These are phyloP conservation scores for Gadus macrocephalus DNA, from an alignment of 2,113 vertebrate genomes.

Conservation along the genomic window DNA sequence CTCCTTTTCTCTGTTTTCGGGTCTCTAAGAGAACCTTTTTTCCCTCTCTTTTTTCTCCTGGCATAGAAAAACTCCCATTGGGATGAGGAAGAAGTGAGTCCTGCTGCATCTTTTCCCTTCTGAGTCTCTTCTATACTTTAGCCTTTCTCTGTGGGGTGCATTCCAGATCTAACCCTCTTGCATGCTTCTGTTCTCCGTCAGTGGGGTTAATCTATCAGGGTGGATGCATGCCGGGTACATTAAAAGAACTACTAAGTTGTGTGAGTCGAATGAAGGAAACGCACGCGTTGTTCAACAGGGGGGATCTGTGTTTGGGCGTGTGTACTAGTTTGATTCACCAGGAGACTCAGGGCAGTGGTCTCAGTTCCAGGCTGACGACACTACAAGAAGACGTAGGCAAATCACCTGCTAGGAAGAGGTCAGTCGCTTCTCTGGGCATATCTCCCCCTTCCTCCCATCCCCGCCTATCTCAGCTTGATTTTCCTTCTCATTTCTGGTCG, in stretches of 20 bases:
- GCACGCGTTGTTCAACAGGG: neutral
- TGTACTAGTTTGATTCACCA: slow-evolving; percentile 85
- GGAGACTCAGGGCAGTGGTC: slow-evolving; percentile 79
- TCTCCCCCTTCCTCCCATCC: neutral
- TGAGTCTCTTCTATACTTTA: slow-evolving; percentile 24
- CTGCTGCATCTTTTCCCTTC: slow-evolving; percentile 44
- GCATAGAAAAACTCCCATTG: slow-evolving; percentile 78
- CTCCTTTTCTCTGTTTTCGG: slow-evolving; percentile 34
- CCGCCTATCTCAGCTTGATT: neutral
- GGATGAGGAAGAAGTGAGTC: slow-evolving; percentile 80
- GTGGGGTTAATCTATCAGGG: slow-evolving; percentile 3
- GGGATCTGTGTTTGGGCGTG: slow-evolving; percentile 1
- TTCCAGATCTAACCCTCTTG: slow-evolving; percentile 23
- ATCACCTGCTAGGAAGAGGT: slow-evolving; percentile 92
- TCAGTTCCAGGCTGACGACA: slow-evolving; percentile 80
- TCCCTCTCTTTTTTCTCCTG: slow-evolving; percentile 54
- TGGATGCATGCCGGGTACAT: neutral
- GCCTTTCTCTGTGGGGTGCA: slow-evolving; percentile 18
- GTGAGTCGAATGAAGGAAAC: neutral
- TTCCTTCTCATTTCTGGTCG: neutral
- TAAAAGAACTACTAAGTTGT: neutral
- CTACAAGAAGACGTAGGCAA: slow-evolving; percentile 93
- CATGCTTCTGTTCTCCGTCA: slow-evolving; percentile 35
- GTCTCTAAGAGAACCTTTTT: slow-evolving; percentile 53
- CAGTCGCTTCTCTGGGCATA: slow-evolving; percentile 5